Evolutionary conservation across 1,140 invertebrate species (phyloP).

Genomic region (Sitodiplosis mosellana): DNA sequence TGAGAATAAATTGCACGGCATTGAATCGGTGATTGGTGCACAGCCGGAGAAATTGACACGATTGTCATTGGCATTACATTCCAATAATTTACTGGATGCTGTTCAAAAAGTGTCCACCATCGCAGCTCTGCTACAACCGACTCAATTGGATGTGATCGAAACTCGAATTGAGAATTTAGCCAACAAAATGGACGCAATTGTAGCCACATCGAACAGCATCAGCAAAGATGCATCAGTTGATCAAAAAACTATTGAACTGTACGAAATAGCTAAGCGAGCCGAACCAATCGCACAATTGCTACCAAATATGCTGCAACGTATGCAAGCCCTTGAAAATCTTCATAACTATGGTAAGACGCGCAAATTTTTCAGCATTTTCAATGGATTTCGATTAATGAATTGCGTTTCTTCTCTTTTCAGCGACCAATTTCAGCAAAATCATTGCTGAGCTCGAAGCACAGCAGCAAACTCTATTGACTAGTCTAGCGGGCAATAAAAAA

Average conservation of each 20-base stretch:
- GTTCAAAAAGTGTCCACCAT: constrained; percentile 57
- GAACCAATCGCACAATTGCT: constrained; percentile 56
- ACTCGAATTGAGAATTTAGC: constrained; percentile 49
- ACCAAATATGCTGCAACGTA: constrained; percentile 64
- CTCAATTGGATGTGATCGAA: constrained; percentile 67
- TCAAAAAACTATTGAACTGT: constrained; percentile 66
- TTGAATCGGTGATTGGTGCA: constrained; percentile 54
- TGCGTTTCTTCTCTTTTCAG: constrained; percentile 32
- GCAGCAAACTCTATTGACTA: constrained; percentile 52
- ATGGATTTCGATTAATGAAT: not conserved
- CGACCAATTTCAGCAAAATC: constrained; percentile 68
- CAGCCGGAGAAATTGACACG: constrained; percentile 37
- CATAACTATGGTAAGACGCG: constrained; percentile 78
- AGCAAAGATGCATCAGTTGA: constrained; percentile 54
- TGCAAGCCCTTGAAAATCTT: constrained; percentile 63
- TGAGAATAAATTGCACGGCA: constrained; percentile 49
- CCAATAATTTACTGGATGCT: constrained; percentile 37
- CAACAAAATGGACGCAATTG: constrained; percentile 56
- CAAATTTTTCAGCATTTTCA: not conserved
- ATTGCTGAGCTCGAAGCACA: constrained; percentile 63
- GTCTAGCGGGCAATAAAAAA: constrained; percentile 56
- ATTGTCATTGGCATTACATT: constrained; percentile 20
- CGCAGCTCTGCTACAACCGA: constrained; percentile 56
- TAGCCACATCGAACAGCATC: constrained; percentile 42
- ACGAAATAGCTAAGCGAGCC: constrained; percentile 70